A percentile compares a stretch with the other conserved stretches of the same genome.
Conservation (phyloP, 2,888 invertebrate species). For the Cantharis rufa region DNA sequence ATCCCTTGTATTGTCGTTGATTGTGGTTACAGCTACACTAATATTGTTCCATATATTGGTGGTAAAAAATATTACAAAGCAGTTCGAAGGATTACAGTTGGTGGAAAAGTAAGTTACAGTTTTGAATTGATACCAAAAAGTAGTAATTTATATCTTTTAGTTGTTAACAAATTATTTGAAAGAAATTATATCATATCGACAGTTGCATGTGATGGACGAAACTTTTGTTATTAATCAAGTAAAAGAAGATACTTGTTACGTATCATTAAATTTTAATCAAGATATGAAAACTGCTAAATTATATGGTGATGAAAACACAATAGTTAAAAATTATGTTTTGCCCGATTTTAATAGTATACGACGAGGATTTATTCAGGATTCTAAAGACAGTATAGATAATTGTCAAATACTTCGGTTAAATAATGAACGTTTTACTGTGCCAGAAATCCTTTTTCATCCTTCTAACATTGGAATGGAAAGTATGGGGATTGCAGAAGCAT, state of each 20-base stretch:
- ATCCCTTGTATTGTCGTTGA: slow-evolving; percentile 75
- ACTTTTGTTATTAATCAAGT: slow-evolving; percentile 97
- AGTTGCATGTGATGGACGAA: slow-evolving; percentile 98
- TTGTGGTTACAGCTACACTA: slow-evolving; percentile 94
- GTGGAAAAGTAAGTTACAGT: slow-evolving; percentile 79
- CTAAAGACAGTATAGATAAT: slow-evolving; percentile 45
- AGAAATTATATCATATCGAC: slow-evolving; percentile 94
- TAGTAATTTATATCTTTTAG: slow-evolving; percentile 21
- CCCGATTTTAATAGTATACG: slow-evolving; percentile 93
- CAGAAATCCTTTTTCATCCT: slow-evolving; percentile 93
- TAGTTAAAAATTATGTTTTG: slow-evolving; percentile 88
- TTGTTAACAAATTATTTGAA: slow-evolving; percentile 93
- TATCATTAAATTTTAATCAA: slow-evolving; percentile 78
- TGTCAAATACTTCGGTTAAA: slow-evolving; percentile 81
- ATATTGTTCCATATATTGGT: slow-evolving; percentile 88
- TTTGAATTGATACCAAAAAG: background rate
- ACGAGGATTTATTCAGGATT: slow-evolving; percentile 64
- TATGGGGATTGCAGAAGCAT: slow-evolving; percentile 91
- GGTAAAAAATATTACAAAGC: slow-evolving; percentile 64
- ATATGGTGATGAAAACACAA: slow-evolving; percentile 67
- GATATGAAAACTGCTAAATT: slow-evolving; percentile 75
- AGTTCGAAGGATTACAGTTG: slow-evolving; percentile 86
- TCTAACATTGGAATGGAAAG: slow-evolving; percentile 89
- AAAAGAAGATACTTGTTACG: slow-evolving; percentile 97
- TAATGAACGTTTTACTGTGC: slow-evolving; percentile 93